Evolutionary conservation across 2,797 vertebrate species (phyloP), one percentile per base, ranked within the genome.

Genomic region (Tachyglossus aculeatus): DNA sequence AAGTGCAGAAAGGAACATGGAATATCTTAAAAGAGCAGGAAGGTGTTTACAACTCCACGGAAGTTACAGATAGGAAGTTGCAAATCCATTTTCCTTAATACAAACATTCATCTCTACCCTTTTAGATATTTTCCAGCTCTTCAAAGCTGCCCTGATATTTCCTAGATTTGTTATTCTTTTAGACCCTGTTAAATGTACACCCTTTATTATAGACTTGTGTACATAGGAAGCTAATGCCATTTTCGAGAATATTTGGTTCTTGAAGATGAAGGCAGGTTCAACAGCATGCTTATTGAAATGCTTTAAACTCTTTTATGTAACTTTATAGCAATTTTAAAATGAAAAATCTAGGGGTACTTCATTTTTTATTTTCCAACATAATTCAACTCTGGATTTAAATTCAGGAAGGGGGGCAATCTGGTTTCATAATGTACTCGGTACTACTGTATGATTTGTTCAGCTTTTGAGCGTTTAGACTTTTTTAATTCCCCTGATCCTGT

Each of bases 1-100:
- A 47, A 58, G 3, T 41, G 11, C 58, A 71, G 32, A 32, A 80
- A 51, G 16, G 68, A 43, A 64, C 67, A 8, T 39, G 43, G 44
- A 68, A 59, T n/a, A 14, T 25, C 62, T 63, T 16, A 16, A 72
- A 78, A 34, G 50, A 5, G 8, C 25, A 11, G 43, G n/a, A 64
- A 29, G 34, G 33, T 77, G 53, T 52, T 56, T 63, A 21, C 2
- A 37, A 24, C 24, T 64, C 43, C 59, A 60, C 41, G 59, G 56
- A 77, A 43, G 4, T 73, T 68, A 11, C 0, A 50, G 56, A 27
- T 34, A 68, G 70, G 1, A 37, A 47, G 47, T 24, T 70, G 22
- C 41, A 71, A 43, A 3, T 56, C 44, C 7, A 12, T 67, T 66
- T 70, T 22, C 45, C 45, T 57, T 52, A 11, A n/a, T n/a, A 27